phyloP scores from a whole-genome alignment of 2,113 vertebrate species.

The Rhodinocichla rosea region DNA sequence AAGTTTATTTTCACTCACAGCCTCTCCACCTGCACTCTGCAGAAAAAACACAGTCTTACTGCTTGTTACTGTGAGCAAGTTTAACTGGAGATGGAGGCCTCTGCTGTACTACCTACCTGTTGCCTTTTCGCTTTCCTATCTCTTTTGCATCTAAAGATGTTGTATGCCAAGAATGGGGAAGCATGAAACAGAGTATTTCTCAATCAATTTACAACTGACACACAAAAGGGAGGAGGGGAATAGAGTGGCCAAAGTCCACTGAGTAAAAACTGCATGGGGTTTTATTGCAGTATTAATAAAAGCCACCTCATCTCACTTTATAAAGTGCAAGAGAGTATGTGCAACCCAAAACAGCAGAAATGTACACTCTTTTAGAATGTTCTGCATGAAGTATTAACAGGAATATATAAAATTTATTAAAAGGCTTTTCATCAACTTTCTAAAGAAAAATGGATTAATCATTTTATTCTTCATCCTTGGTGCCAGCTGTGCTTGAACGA shows the following conservation, averaged over 20 bases:
- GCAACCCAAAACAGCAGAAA: not conserved
- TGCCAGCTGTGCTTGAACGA: not conserved
- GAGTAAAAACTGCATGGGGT: not conserved
- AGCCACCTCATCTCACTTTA: not conserved
- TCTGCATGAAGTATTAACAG: not conserved
- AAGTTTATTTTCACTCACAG: conserved; percentile 77
- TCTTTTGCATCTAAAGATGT: not conserved
- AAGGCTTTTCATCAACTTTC: not conserved
- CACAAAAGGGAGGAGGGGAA: not conserved
- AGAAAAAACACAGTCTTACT: not conserved
- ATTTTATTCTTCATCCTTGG: not conserved
- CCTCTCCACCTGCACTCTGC: conserved; percentile 72
- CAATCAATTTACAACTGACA: not conserved
- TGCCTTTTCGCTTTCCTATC: not conserved
- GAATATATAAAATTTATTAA: not conserved
- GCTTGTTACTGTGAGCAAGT: not conserved
- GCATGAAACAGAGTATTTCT: not conserved
- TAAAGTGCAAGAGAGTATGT: not conserved
- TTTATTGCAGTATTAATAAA: not conserved
- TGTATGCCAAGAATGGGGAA: not conserved
- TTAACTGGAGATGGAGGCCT: not conserved
- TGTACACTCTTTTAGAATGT: not conserved
- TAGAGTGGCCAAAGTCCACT: not conserved
- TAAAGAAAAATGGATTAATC: not conserved
- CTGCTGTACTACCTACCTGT: not conserved